phyloP scores from a whole-genome alignment of 2,888 invertebrate genomes.

The Meiosimyza platycephala region DNA sequence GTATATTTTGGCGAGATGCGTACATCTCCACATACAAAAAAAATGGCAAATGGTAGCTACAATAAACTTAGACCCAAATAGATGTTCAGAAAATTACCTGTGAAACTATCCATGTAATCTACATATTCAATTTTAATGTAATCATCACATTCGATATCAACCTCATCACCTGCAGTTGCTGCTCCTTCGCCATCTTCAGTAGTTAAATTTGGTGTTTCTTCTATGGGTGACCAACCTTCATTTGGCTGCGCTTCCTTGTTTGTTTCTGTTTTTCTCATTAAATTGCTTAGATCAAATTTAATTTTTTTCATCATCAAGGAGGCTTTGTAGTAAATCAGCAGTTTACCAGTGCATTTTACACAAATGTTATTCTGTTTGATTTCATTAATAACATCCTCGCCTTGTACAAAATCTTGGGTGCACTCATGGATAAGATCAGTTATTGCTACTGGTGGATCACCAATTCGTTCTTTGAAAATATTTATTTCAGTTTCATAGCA shows the following conservation, averaged over 20 bases:
- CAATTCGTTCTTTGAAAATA: conserved; percentile 50
- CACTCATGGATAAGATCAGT: conserved; percentile 53
- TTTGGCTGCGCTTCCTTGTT: background rate
- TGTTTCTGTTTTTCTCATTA: conserved; percentile 41
- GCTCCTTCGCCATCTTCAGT: conserved; percentile 20
- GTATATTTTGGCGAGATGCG: too few relatives aligned
- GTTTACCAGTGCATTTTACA: conserved; percentile 53
- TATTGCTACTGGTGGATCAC: conserved; percentile 51
- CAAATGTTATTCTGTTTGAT: conserved; percentile 48
- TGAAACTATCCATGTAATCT: background rate
- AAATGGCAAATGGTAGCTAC: too few relatives aligned
- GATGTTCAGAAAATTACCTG: background rate
- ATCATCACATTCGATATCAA: conserved; percentile 33
- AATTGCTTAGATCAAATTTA: conserved; percentile 49
- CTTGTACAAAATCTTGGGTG: conserved; percentile 48
- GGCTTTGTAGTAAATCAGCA: conserved; percentile 53
- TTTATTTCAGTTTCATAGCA: conserved; percentile 51
- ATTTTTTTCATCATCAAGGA: conserved; percentile 52
- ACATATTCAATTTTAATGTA: conserved; percentile 32
- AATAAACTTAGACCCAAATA: too few relatives aligned
- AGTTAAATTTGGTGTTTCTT: too few relatives aligned
- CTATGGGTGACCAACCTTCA: too few relatives aligned
- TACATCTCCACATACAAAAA: too few relatives aligned
- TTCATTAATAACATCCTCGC: conserved; percentile 34
- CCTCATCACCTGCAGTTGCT: conserved; percentile 35